Evolutionary conservation across 2,888 invertebrate genomes (phyloP).

Genomic region (Ariolimax columbianus): DNA sequence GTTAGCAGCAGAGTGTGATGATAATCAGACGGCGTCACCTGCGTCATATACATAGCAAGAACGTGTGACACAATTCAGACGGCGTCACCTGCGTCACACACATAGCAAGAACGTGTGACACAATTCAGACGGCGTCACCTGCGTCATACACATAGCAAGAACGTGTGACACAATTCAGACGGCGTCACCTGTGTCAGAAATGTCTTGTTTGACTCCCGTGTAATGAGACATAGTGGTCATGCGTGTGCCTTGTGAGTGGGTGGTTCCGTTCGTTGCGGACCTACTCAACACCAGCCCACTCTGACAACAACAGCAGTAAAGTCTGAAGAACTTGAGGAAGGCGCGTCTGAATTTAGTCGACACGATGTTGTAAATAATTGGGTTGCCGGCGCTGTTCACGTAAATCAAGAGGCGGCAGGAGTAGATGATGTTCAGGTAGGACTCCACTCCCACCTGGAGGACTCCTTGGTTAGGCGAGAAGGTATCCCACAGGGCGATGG

Average conservation of each 20-base stretch:
- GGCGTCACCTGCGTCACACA: too few relatives aligned
- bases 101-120: too few relatives aligned
- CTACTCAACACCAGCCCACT: conserved; percentile 11
- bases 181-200: conserved; percentile 17
- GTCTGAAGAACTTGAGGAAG: conserved; percentile 50
- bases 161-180: not conserved
- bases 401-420: conserved; percentile 90
- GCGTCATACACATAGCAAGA: too few relatives aligned
- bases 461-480: conserved; percentile 84
- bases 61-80: too few relatives aligned
- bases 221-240: conserved; percentile 53
- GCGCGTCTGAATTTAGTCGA: conserved; percentile 56
- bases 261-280: conserved; percentile 37
- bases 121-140: too few relatives aligned
- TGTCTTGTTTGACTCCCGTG: conserved; percentile 48
- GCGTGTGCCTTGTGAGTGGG: conserved; percentile 17
- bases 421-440: conserved; percentile 90
- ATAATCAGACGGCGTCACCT: too few relatives aligned
- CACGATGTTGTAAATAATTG: conserved; percentile 85
- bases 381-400: conserved; percentile 94
- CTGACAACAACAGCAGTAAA: conserved; percentile 47
- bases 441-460: conserved; percentile 86
- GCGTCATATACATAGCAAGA: too few relatives aligned
- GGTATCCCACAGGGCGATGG: conserved; percentile 92
- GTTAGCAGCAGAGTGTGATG: too few relatives aligned